Evolutionary conservation across 2,113 vertebrate species (phyloP), one percentile per base, ranked within the genome.

Genomic region (Oenanthe melanoleuca): DNA sequence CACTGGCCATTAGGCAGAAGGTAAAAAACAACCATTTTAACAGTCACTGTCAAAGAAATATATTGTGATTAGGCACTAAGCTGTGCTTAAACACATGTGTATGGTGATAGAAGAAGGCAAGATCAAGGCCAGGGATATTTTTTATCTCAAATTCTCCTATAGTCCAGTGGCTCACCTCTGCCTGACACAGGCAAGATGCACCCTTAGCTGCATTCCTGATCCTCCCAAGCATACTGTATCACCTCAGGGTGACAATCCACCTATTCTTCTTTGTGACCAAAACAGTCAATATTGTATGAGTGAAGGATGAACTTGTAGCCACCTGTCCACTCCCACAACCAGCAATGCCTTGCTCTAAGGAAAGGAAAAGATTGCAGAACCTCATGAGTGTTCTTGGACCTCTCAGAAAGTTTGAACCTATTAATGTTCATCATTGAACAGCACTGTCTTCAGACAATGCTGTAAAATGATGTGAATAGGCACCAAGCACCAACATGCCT

Each of bases 241-340:
- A 78, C 11, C 33, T 73, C 47, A 37, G n/a, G 15, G 28, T 60
- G n/a, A 6, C 34, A 59, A 47, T 26, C 19, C 66, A 24, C 6
- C 7, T 5, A 8, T 13, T 16, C 28, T 55, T 45, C 42, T 17
- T 7, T 11, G 4, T 17, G 25, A 69, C 45, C 33, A 59, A 77
- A 66, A 5, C 14, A 47, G n/a, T 22, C 42, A 7, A 15, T 47
- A 7, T 26, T 29, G 33, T 23, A n/a, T 0, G 0, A 11, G 9
- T 11, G 6, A 60, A n/a, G 21, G 8, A 52, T 45, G 31, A 3
- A 72, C 53, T 22, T 42, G 21, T 24, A 84, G 16, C 7, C 16
- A 42, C 6, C 8, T 23, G 13, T 20, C 23, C 33, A 12, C 28
- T 72, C 15, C 19, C 72, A 47, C 15, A 53, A 71, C 11, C 1